Base-by-base conservation (phyloP, 1,140 invertebrate species). In the Chlorops oryzae region DNA sequence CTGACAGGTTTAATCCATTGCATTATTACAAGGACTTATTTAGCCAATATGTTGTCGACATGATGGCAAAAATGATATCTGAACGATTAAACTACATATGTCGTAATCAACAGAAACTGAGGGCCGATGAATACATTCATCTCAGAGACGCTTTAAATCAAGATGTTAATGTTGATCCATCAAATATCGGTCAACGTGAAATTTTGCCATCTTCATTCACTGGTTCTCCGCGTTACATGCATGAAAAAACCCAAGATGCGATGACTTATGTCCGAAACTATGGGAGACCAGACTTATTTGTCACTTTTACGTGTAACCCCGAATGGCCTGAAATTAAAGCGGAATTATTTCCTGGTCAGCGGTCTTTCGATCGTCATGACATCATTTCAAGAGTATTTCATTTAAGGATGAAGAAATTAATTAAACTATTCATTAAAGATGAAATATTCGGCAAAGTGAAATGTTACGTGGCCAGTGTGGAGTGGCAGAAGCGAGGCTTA, bases 401-500 rank as follows among this genome's bases (percentile, higher is more conserved):
- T 9, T 32, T 32, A 32, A 32, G n/a, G 27, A 32, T 32, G 27
- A 32, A 32, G 27, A 32, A 32, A 32, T 32, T 32, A 32, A 32
- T 32, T 9, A 32, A 32, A 32, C n/a, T 32, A 32, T 32, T 32
- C 27, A 32, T 9, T 32, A 32, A 32, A 32, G 27, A 32, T 32
- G 27, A n/a, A n/a, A n/a, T n/a, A n/a, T n/a, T n/a, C n/a, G n/a
- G n/a, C n/a, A n/a, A n/a, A n/a, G n/a, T n/a, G n/a, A n/a, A n/a
- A n/a, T n/a, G n/a, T n/a, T n/a, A n/a, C n/a, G n/a, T n/a, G n/a
- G n/a, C n/a, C n/a, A n/a, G 58, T 40, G 70, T 78, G 67, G 75
- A 76, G 51, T 56, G 63, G 12, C 55, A 79, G 28, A 73, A 80
- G 60, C 78, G 73, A 63, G 47, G 47, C 7, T 21, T 51, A 15